A percentile compares a stretch with the other conserved stretches of the same genome.
Conservation (phyloP, 1,140 invertebrate species). For the Dreissena rostriformis region DNA sequence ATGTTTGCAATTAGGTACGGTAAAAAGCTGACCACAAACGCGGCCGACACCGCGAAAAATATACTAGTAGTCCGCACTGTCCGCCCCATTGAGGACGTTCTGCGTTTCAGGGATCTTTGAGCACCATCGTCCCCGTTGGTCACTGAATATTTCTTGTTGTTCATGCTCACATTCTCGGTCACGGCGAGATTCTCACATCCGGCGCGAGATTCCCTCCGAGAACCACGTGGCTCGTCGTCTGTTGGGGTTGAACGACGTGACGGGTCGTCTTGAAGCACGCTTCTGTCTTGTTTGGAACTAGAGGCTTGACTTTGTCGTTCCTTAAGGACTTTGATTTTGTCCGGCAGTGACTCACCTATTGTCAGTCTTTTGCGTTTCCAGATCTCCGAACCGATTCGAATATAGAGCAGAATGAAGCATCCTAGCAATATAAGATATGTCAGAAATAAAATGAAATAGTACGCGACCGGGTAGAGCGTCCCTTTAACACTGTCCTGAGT, state of each 20-base stretch:
- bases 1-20: constrained; percentile 66
- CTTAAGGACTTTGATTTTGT: constrained; percentile 15
- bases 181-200: constrained; percentile 23
- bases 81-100: constrained; percentile 28
- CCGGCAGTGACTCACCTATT: constrained; percentile 52
- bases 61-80: constrained; percentile 63
- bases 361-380: constrained; percentile 54
- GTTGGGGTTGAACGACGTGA: constrained; percentile 26
- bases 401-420: constrained; percentile 61
- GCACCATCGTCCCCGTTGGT: background rate
- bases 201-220: constrained; percentile 26
- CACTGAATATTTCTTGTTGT: background rate
- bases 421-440: constrained; percentile 61
- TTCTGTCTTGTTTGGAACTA: background rate
- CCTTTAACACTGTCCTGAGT: constrained; percentile 58
- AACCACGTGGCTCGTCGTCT: constrained; percentile 35
- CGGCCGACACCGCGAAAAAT: constrained; percentile 64
- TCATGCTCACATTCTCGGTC: background rate
- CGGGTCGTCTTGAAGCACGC: constrained; percentile 31
- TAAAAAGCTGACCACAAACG: constrained; percentile 65
- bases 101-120: background rate
- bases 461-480: constrained; percentile 57
- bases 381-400: constrained; percentile 65
- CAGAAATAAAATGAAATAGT: constrained; percentile 61
- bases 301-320: background rate